Base-by-base conservation (phyloP, 2,797 vertebrate genomes). In the Rhyacichthys aspro region DNA sequence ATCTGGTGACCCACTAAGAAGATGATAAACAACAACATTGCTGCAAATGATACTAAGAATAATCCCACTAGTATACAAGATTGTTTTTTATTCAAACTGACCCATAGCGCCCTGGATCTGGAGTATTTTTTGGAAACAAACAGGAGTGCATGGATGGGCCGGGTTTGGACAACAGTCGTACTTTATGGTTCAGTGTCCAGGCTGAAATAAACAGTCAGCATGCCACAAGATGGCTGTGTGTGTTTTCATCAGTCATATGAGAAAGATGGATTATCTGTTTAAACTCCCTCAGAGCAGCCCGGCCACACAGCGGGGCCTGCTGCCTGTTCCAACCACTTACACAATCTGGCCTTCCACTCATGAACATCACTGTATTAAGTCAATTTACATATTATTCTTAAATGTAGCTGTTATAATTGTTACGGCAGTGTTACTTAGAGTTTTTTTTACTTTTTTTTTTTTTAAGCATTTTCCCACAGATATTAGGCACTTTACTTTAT, bases 201-300 rank as follows among this genome's bases (percentile, higher is more conserved):
- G 65, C 60, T 84, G 74, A 67, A 63, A 83, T 89, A 91, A 91
- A 90, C 88, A 72, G 83, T 80, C 72, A 80, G 67, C 76, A 75
- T 84, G 86, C 78, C 74, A 73, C 11, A 43, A 75, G 70, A 77
- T 73, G 71, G 52, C 34, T 72, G 63, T 72, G 53, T 63, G 64
- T 66, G 53, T 42, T 57, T 46, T 78, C 70, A 86, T 86, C 80
- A 78, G 70, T 76, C 72, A 81, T 67, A 79, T 70, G 64, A 78
- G 56, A 81, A 84, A 88, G 87, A 87, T 41, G 8, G 78, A 87
- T 82, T 76, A 83, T 92, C 82, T 90, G 89, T 90, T 88, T 90
- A 90, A 87, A 86, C 76, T 81, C 67, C 68, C 73, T 78, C 62
- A n/a, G 70, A 62, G 65, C 67, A 63, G 78, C 72, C 72, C 48